These are phyloP conservation scores for Halcyon badia DNA, from an alignment of 2,797 vertebrate species.

Conservation along the genomic window DNA sequence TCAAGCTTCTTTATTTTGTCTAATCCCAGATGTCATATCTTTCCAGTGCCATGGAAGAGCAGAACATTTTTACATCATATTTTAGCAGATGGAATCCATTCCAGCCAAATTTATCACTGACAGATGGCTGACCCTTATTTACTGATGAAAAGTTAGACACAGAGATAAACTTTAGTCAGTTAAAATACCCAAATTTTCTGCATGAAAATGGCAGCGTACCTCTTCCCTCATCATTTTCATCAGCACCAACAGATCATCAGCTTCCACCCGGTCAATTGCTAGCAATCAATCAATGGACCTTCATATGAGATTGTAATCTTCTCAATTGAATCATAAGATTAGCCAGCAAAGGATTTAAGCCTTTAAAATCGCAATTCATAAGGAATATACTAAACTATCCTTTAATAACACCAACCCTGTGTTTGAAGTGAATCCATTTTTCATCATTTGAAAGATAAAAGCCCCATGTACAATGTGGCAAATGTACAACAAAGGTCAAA, in stretches of 20 bases:
- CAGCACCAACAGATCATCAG: background rate
- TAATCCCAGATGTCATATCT: slow-evolving; percentile 74
- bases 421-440: background rate
- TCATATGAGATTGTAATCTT: background rate
- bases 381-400: background rate
- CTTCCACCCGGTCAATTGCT: background rate
- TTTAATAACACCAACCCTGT: background rate
- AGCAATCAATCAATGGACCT: background rate
- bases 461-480: background rate
- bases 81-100: slow-evolving; percentile 74
- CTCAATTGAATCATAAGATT: background rate
- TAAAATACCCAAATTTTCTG: slow-evolving; percentile 13
- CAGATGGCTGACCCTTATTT: slow-evolving; percentile 83
- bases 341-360: background rate
- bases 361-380: background rate
- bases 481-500: background rate
- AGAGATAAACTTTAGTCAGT: slow-evolving; percentile 66
- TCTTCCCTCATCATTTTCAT: background rate
- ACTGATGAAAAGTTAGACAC: slow-evolving; percentile 70
- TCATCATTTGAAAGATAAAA: background rate
- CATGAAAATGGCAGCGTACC: background rate
- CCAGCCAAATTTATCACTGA: slow-evolving; percentile 73
- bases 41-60: slow-evolving; percentile 73
- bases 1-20: slow-evolving; percentile 65
- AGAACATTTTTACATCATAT: slow-evolving; percentile 78